Conservation (phyloP, 2,888 invertebrate genomes). For the Glaucopsyche alexis region DNA sequence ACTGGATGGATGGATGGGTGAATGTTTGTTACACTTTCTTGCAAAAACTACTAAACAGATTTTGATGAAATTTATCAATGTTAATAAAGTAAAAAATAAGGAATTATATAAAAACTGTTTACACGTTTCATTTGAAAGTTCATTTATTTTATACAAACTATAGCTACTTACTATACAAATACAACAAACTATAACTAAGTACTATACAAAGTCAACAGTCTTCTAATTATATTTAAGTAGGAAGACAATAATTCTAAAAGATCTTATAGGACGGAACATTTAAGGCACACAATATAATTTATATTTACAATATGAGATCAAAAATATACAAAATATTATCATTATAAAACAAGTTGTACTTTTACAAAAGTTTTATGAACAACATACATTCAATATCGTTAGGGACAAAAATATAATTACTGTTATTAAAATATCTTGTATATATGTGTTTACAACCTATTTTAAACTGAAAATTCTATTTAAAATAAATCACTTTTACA, state of each 20-base stretch:
- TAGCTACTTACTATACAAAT: constrained; percentile 17
- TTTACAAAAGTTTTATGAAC: not conserved
- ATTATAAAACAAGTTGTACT: constrained; percentile 17
- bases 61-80: too few species aligned
- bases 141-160: constrained; percentile 27
- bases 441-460: too few species aligned
- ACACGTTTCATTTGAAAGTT: not conserved
- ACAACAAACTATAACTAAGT: constrained; percentile 24
- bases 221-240: constrained; percentile 17
- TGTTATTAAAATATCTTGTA: too few species aligned
- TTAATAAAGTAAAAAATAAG: too few species aligned
- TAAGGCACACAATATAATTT: constrained; percentile 46
- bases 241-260: constrained; percentile 32
- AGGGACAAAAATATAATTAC: too few species aligned
- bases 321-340: constrained; percentile 46
- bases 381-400: not conserved
- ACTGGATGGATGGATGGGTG: too few species aligned
- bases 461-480: too few species aligned
- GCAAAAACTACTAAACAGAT: too few species aligned
- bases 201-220: constrained; percentile 28
- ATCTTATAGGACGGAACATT: constrained; percentile 38
- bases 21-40: too few species aligned
- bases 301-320: constrained; percentile 76
- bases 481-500: too few species aligned
- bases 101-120: not conserved